Conservation (phyloP, 1,140 invertebrate genomes). For the Drosophila kohkoa region DNA sequence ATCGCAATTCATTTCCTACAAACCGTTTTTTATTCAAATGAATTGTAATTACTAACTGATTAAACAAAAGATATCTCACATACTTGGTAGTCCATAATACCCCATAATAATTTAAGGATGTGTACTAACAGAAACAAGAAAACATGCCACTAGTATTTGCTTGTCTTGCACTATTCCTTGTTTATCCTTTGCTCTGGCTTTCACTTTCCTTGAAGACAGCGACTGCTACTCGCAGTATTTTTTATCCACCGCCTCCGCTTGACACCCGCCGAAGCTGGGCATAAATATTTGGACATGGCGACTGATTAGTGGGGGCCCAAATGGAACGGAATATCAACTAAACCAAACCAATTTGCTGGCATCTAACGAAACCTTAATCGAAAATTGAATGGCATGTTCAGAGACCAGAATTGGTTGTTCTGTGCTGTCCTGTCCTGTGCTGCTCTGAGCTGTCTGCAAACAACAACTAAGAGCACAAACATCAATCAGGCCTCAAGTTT, state of each 20-base stretch:
- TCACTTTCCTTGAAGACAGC: slow-evolving; percentile 54
- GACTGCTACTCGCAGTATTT: slow-evolving; percentile 3
- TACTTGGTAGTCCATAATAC: not conserved
- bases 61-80: no score
- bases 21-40: no score
- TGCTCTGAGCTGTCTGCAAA: slow-evolving; percentile 42
- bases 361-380: slow-evolving; percentile 71
- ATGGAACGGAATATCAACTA: slow-evolving; percentile 17
- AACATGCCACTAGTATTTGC: slow-evolving; percentile 33
- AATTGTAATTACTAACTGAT: no score
- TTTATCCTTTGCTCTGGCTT: slow-evolving; percentile 55
- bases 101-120: not conserved
- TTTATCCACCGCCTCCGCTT: slow-evolving; percentile 1
- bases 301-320: slow-evolving; percentile 46
- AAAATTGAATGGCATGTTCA: slow-evolving; percentile 68
- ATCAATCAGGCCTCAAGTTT: slow-evolving; percentile 75
- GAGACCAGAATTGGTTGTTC: slow-evolving; percentile 23
- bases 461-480: slow-evolving; percentile 81
- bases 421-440: not conserved
- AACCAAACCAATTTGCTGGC: slow-evolving; percentile 65
- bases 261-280: slow-evolving; percentile 25
- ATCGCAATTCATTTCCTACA: no score
- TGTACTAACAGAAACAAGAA: slow-evolving; percentile 4
- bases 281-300: slow-evolving; percentile 54
- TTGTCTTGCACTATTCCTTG: slow-evolving; percentile 37